A percentile compares a stretch with the other conserved stretches of the same genome.
Evolutionary conservation across 2,797 vertebrate genomes (phyloP).

Genomic region (Muraenolepis orangiensis): DNA sequence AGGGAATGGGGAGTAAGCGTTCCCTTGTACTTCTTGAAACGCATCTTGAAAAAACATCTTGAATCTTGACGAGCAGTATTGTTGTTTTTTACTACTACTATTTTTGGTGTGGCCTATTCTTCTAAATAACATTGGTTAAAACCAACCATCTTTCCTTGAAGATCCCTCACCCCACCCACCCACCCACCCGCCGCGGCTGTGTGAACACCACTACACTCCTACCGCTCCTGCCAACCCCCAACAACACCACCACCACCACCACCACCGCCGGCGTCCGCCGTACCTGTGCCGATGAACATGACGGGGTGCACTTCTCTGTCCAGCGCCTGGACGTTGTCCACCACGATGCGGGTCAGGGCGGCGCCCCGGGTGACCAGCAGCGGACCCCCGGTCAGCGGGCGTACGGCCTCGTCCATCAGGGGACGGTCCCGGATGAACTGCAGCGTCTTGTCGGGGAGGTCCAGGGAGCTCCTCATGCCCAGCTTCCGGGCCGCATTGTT

Average conservation of each 20-base stretch:
- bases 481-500: slow-evolving; percentile 53
- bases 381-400: slow-evolving; percentile 53
- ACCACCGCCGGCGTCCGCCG: neutral
- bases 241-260: neutral
- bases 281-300: slow-evolving; percentile 75
- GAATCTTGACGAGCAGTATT: no score
- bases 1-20: no score
- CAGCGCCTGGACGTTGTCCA: slow-evolving; percentile 63
- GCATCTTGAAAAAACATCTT: no score
- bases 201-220: neutral
- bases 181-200: neutral
- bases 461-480: slow-evolving; percentile 66
- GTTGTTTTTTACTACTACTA: no score
- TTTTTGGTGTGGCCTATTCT: no score
- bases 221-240: neutral
- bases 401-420: slow-evolving; percentile 70
- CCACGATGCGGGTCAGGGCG: slow-evolving; percentile 66
- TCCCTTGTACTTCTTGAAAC: no score
- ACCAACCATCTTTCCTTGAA: no score
- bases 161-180: neutral
- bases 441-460: slow-evolving; percentile 74
- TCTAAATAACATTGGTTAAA: no score
- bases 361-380: slow-evolving; percentile 68
- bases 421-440: slow-evolving; percentile 77
- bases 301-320: slow-evolving; percentile 61